Evolutionary conservation across 2,113 vertebrate genomes (phyloP).

Genomic region (Peucedramus taeniatus): DNA sequence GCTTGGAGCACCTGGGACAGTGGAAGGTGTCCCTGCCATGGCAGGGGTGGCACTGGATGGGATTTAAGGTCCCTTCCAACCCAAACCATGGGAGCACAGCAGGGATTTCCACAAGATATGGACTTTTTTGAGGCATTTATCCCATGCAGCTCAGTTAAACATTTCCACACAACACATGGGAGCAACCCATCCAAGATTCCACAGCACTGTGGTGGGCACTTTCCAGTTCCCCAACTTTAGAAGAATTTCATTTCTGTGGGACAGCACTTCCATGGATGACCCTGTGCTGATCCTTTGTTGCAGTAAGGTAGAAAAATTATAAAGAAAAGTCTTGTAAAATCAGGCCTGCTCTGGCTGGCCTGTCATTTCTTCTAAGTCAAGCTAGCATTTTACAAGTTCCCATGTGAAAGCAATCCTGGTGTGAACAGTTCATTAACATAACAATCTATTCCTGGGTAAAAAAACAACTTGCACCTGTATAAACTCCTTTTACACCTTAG

Average conservation of each 20-base stretch:
- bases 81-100: not conserved
- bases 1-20: not conserved
- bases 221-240: not conserved
- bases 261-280: not conserved
- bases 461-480: not conserved
- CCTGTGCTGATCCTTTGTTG: not conserved
- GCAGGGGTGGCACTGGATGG: not conserved
- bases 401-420: not conserved
- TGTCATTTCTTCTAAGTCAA: not conserved
- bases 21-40: not conserved
- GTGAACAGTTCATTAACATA: not conserved
- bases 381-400: not conserved
- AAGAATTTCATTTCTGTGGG: not conserved
- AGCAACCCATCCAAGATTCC: not conserved
- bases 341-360: not conserved
- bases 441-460: not conserved
- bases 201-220: rapidly evolving
- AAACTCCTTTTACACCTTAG: not conserved
- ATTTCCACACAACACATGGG: too few relatives aligned
- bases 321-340: not conserved
- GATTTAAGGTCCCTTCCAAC: not conserved
- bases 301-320: not conserved
- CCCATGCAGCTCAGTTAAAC: rapidly evolving
- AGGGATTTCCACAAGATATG: not conserved
- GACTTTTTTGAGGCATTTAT: not conserved